Base-by-base conservation (phyloP, 2,113 vertebrate species). In the Calyptomena viridis region DNA sequence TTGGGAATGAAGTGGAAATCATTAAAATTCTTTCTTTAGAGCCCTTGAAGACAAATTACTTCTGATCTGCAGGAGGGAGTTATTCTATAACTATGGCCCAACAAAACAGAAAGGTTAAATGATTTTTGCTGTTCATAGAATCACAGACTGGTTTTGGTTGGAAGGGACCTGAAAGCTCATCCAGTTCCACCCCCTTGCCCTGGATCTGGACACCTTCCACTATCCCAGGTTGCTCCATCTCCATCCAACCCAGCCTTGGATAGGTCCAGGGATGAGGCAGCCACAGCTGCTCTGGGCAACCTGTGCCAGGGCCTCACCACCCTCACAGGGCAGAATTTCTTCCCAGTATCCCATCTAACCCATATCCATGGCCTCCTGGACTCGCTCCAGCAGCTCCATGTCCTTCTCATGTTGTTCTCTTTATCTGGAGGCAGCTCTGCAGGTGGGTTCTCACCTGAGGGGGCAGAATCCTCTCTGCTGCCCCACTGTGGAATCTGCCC, bases 201-300 rank as follows among this genome's bases (percentile, higher is more conserved):
- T 6, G 11, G 56, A 7, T 56, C 62, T 12, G 20, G 40, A 63
- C 35, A 56, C 49, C 6, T 71, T 14, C 40, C 47, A 30, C 13
- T 16, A 1, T 1, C 3, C 8, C 75, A 47, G 24, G 13, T 0
- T 20, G 28, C 20, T 71, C 40, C 49, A n/a, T n/a, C n/a, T n/a
- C n/a, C n/a, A n/a, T n/a, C n/a, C n/a, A n/a, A n/a, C n/a, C n/a
- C n/a, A n/a, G n/a, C n/a, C n/a, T n/a, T n/a, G n/a, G n/a, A n/a
- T n/a, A n/a, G n/a, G n/a, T n/a, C 30, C 56, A 72, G 49, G 24
- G 49, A 17, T 63, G 56, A 15, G 16, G 24, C 66, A 87, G n/a
- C 66, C 75, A 17, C 24, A 55, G 84, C 75, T 79, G 1, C 74
- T 62, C 69, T 19, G 50, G 15, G 11, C 28, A 72, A 0, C 30